Base-by-base conservation (phyloP, 2,113 vertebrate species). In the Desmodus rotundus region DNA sequence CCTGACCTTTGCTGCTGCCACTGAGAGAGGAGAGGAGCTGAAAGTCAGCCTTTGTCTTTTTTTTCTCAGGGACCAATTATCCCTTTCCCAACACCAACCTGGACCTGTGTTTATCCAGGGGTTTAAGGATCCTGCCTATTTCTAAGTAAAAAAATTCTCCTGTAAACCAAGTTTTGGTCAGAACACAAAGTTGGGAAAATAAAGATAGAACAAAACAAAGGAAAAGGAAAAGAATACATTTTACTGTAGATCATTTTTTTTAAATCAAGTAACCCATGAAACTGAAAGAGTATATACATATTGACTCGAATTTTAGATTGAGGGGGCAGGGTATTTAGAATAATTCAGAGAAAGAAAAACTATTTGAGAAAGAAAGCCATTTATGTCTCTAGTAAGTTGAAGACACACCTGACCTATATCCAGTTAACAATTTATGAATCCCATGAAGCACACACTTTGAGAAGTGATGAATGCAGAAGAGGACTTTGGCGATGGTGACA, bases 151-250 rank as follows among this genome's bases (percentile, higher is more conserved):
- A 78, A 82, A 92, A 90, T 84, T 94, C 54, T 91, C 96, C 73
- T 91, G 72, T 89, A 86, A 94, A 94, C 89, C 36, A 91, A 94
- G 96, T 93, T 92, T 78, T 73, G 76, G 87, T 95, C 77, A 90
- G 73, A 96, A 93, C 78, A 92, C 58, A 88, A 92, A 90, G 70
- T 10, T 88, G 26, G 28, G n/a, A 77, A 96, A 97, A 72, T 83
- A 87, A 91, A 91, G 63, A 6, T 50, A 93, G 92, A 88, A n/a
- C 38, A 82, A 95, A 97, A 67, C 63, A 85, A 89, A 92, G 70
- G 11, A 54, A 89, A 94, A 89, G 52, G 38, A 88, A 93, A 94
- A 86, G 33, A 73, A 95, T 88, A 68, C 19, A 88, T 56, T 45
- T 87, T 61, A 52, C 11, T 76, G 19, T 67, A 67, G 13, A n/a